Evolutionary conservation across 2,888 invertebrate genomes (phyloP), one percentile per base, ranked within the genome.

Genomic region (Oligia fasciuncula): DNA sequence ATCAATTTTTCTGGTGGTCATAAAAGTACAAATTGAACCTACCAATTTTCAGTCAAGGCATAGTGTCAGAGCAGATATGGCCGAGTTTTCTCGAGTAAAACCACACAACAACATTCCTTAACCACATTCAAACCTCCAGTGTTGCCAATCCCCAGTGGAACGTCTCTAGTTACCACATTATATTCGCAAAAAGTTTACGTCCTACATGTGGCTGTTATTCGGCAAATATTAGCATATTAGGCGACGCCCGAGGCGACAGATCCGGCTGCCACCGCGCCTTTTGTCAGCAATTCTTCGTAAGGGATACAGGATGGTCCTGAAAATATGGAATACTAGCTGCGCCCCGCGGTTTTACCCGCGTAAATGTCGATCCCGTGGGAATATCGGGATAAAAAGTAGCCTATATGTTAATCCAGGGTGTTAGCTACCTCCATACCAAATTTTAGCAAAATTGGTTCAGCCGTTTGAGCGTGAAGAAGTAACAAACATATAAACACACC

Each of bases 211-310:
- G 69, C 78, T 89, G 89, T 91, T 93, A 92, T 93, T 92, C 91
- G 92, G 88, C 74, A 88, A 88, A 90, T 92, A 95, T 95, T 94
- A 94, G 93, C 95, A 95, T 95, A 94, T 94, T 93, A 94, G 93
- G 92, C 93, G 93, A 90, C 92, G 94, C 95, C 93, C 87, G 88
- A 89, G 94, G 95, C 94, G 92, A 91, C 92, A 91, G 90, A 90
- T 90, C 91, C 91, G 91, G 88, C 91, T 89, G 88, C 90, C 91
- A 91, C 90, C 88, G 88, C 87, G 86, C 81, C 89, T 91, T 92
- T 94, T 93, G 94, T 95, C 94, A 95, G 94, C 95, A 81, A 89
- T 92, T 92, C 91, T 78, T 77, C 40, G 23, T 81, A 82, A 80
- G 49, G 49, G 11, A 71, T 89, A 93, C 89, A 91, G 91, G 88